Evolutionary conservation across 1,140 invertebrate species (phyloP).

Genomic region (Whitmania pigra): DNA sequence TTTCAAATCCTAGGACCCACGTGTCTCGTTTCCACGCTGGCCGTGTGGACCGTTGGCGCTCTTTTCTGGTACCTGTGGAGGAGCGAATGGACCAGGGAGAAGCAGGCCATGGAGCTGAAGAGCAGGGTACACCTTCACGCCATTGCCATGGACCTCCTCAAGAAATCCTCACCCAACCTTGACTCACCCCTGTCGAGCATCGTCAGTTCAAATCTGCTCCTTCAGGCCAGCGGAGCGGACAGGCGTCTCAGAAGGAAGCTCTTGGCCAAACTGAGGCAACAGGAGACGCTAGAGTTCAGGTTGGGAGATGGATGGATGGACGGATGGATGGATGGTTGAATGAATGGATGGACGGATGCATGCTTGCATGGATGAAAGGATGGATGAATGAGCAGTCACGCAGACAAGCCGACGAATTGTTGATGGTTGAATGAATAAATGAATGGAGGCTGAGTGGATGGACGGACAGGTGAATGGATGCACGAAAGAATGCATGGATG

Average conservation of each 20-base stretch:
- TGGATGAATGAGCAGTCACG: too few species aligned
- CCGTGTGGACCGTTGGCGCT: conserved; percentile 20
- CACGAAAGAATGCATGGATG: too few species aligned
- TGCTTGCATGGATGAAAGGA: too few species aligned
- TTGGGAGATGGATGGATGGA: conserved; percentile 3
- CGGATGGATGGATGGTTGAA: background rate
- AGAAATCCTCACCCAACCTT: conserved; percentile 15
- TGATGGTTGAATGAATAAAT: too few species aligned
- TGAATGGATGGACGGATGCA: too few species aligned
- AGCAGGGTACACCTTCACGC: conserved; percentile 20
- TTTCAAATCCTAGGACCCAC: conserved; percentile 19
- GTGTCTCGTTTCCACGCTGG: conserved; percentile 16
- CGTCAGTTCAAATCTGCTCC: background rate
- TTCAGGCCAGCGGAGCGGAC: background rate
- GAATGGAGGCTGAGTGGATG: too few species aligned
- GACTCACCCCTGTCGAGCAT: conserved; percentile 14
- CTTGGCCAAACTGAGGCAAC: conserved; percentile 18
- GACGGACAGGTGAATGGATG: too few species aligned
- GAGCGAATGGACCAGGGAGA: conserved; percentile 20
- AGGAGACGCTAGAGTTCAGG: conserved; percentile 18
- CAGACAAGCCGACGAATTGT: too few species aligned
- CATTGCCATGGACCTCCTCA: conserved; percentile 24
- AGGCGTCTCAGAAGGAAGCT: conserved; percentile 19
- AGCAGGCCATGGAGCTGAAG: conserved; percentile 22
- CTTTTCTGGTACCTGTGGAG: conserved; percentile 19